Percentiles rank a stretch among this genome's conserved stretches.
Conservation (phyloP, 2,888 invertebrate species). For the Aspidiotus destructor region DNA sequence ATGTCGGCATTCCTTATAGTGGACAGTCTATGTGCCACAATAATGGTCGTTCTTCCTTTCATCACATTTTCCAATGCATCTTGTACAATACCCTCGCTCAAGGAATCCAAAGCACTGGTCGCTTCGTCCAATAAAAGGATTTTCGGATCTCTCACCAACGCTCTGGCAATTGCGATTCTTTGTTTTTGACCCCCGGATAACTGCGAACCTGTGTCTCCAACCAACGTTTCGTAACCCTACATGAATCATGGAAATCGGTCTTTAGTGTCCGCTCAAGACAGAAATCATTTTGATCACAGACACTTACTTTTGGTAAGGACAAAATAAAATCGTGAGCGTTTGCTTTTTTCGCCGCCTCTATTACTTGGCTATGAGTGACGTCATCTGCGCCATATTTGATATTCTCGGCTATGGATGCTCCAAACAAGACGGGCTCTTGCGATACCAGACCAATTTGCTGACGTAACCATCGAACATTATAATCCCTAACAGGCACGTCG, state of each 20-base stretch:
- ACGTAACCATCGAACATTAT: constrained; percentile 70
- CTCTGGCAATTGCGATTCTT: constrained; percentile 79
- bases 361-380: constrained; percentile 41
- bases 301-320: constrained; percentile 35
- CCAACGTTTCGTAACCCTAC: constrained; percentile 68
- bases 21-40: constrained; percentile 44
- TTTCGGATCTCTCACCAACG: constrained; percentile 66
- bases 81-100: constrained; percentile 78
- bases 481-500: constrained; percentile 52
- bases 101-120: constrained; percentile 77
- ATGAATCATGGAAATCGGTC: constrained; percentile 3
- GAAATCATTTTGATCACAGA: constrained; percentile 42
- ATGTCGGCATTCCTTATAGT: constrained; percentile 44
- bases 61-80: constrained; percentile 58
- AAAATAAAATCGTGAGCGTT: constrained; percentile 42
- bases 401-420: constrained; percentile 49
- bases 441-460: constrained; percentile 77
- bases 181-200: constrained; percentile 85
- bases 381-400: constrained; percentile 48
- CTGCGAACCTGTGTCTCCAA: constrained; percentile 73
- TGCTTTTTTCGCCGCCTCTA: constrained; percentile 42
- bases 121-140: constrained; percentile 77
- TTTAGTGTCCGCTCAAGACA: neutral
- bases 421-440: constrained; percentile 72
- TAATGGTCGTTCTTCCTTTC: constrained; percentile 43